phyloP scores from a whole-genome alignment of 2,797 vertebrate genomes.

The Neomorphus geoffroyi region DNA sequence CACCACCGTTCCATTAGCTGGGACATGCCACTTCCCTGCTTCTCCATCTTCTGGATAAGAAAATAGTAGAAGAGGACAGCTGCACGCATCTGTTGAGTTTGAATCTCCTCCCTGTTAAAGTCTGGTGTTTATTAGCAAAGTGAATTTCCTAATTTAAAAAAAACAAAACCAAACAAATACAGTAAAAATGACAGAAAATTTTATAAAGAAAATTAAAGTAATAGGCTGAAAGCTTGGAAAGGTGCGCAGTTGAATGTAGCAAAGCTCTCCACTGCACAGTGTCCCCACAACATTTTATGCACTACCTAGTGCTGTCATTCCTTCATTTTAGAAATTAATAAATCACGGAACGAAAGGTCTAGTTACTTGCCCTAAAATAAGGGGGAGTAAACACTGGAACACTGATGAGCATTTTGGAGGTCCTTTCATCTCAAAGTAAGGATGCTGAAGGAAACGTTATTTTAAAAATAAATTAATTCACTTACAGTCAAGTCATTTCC shows the following conservation, averaged over 20 bases:
- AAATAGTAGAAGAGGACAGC: background rate
- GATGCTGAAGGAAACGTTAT: background rate
- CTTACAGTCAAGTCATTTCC: background rate
- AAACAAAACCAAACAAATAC: no score
- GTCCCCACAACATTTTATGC: background rate
- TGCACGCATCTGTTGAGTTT: background rate
- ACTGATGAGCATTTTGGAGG: background rate
- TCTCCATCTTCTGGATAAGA: background rate
- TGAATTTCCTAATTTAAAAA: background rate
- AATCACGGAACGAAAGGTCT: background rate
- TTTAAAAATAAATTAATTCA: background rate
- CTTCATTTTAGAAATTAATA: background rate
- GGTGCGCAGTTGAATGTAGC: background rate
- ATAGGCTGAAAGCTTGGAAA: background rate
- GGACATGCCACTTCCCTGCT: background rate
- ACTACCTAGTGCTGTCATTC: background rate
- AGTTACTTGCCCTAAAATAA: background rate
- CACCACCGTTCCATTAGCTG: background rate
- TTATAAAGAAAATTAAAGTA: background rate
- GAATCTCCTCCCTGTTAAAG: background rate
- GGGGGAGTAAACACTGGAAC: background rate
- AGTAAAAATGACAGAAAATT: background rate
- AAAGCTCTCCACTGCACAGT: background rate
- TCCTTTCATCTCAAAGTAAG: background rate
- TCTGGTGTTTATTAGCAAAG: background rate